A percentile compares a stretch with the other conserved stretches of the same genome.
These are phyloP conservation scores for Alosa alosa DNA, from an alignment of 2,113 vertebrate genomes.

Conservation along the genomic window DNA sequence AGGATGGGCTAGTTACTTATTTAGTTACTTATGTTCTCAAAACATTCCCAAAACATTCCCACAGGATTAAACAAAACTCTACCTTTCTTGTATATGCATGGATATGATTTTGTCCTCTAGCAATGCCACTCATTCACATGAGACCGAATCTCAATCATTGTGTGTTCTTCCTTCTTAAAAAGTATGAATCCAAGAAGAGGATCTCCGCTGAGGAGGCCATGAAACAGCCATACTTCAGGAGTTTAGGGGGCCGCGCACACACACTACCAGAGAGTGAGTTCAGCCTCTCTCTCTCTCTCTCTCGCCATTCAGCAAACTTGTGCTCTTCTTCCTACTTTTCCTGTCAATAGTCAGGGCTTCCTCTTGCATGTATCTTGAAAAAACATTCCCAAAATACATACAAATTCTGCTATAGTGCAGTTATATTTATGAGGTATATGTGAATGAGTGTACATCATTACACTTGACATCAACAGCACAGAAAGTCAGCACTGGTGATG, in stretches of 20 bases:
- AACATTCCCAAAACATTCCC: neutral
- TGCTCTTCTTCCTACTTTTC: neutral
- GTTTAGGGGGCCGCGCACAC: slow-evolving; percentile 86
- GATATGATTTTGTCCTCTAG: neutral
- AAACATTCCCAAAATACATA: neutral
- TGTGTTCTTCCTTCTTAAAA: slow-evolving; percentile 36
- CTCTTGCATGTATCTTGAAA: neutral
- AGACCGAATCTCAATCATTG: neutral
- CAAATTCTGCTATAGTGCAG: neutral
- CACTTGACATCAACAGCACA: too few relatives aligned
- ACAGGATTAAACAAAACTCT: neutral
- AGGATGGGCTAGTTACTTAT: neutral
- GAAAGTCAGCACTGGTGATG: neutral
- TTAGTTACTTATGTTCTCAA: neutral
- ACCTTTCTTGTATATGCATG: neutral
- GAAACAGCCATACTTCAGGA: slow-evolving; percentile 92
- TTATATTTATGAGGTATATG: neutral
- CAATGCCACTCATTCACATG: neutral
- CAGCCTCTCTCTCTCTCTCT: slow-evolving; percentile 8
- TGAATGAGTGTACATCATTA: neutral
- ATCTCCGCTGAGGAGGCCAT: slow-evolving; percentile 92
- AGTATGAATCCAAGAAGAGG: slow-evolving; percentile 94
- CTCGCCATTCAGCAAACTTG: neutral
- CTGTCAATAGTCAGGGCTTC: too few relatives aligned
- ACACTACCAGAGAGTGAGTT: slow-evolving; percentile 91